Conservation (phyloP, 2,797 vertebrate genomes). For the Falco biarmicus region DNA sequence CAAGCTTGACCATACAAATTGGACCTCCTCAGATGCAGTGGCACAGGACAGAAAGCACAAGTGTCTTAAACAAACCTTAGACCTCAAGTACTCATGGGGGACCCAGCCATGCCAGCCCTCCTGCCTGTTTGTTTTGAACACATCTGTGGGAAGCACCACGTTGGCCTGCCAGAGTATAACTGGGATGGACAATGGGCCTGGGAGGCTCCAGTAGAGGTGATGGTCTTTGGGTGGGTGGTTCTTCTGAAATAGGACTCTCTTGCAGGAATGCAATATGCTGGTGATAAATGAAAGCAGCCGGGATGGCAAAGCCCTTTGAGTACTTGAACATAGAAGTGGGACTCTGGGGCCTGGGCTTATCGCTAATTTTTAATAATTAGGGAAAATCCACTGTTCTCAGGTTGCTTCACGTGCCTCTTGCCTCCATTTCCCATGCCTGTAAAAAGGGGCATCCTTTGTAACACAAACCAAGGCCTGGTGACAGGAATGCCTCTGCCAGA, state of each 20-base stretch:
- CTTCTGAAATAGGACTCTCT: background rate
- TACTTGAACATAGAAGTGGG: too few relatives aligned
- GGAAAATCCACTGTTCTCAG: background rate
- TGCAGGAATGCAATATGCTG: background rate
- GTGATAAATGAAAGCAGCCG: background rate
- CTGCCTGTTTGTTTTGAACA: background rate
- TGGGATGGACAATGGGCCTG: background rate
- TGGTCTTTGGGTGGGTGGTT: background rate
- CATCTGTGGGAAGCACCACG: accelerated
- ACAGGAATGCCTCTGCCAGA: background rate
- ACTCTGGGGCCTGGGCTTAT: background rate
- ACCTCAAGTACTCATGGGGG: accelerated
- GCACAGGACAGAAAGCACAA: background rate
- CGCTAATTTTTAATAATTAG: background rate
- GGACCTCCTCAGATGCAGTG: background rate
- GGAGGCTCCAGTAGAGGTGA: background rate
- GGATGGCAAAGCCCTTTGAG: background rate
- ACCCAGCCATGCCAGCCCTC: background rate
- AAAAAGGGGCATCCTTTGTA: background rate
- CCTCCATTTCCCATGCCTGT: background rate
- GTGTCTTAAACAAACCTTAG: background rate
- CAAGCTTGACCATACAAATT: background rate
- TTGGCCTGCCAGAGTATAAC: background rate
- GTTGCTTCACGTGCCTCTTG: background rate
- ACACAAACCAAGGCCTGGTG: background rate